Conservation (phyloP, 2,113 vertebrate genomes). For the Oncorhynchus masou region DNA sequence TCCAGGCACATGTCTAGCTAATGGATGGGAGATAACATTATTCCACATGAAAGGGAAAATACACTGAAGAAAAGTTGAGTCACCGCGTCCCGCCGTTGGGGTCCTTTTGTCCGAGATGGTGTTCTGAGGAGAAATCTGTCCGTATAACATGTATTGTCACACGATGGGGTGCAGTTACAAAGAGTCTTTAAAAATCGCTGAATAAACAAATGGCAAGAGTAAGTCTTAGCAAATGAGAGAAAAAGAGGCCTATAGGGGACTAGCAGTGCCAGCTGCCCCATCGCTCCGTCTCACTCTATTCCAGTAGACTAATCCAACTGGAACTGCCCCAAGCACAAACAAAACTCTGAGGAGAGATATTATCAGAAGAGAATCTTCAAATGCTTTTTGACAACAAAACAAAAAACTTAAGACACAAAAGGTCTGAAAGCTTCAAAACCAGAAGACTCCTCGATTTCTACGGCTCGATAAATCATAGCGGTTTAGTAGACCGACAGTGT, state of each 20-base stretch:
- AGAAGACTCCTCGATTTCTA: constrained; percentile 20
- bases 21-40: constrained; percentile 57
- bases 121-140: constrained; percentile 40
- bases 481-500: constrained; percentile 20
- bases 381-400: background rate
- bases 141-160: constrained; percentile 62
- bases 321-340: constrained; percentile 70
- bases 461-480: constrained; percentile 48
- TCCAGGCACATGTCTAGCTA: constrained; percentile 46
- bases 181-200: constrained; percentile 54
- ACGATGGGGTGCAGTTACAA: constrained; percentile 49
- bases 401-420: background rate
- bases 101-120: constrained; percentile 38
- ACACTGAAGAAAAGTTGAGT: constrained; percentile 45
- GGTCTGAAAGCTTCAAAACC: constrained; percentile 2
- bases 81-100: constrained; percentile 38
- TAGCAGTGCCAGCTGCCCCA: constrained; percentile 43
- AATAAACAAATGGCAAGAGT: constrained; percentile 63
- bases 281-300: constrained; percentile 27
- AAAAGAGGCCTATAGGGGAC: constrained; percentile 56
- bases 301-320: constrained; percentile 69
- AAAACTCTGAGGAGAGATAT: constrained; percentile 57
- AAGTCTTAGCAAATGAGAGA: constrained; percentile 37
- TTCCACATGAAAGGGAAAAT: constrained; percentile 47
- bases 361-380: constrained; percentile 1